Evolutionary conservation across 2,797 vertebrate genomes (phyloP), one percentile per base, ranked within the genome.

Genomic region (Trachurus trachurus): DNA sequence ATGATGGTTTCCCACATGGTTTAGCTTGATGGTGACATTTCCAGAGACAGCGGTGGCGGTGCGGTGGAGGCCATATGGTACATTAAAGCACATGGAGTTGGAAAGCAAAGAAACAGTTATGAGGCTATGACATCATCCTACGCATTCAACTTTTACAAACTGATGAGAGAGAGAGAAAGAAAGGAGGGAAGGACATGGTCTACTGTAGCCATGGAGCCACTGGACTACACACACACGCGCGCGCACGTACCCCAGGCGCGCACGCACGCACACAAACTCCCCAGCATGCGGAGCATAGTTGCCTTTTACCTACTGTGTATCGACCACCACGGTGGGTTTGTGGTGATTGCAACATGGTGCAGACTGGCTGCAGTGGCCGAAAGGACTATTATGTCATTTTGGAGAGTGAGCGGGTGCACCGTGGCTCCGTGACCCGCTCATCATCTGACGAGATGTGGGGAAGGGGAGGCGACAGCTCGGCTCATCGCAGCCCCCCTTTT

Each of bases 111-210:
- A 83, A 74, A 79, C 61, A 80, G 59, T 69, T 79, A 90, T 76
- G 87, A 72, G 71, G 80, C 78, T 49, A 85, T 93, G 89, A 91
- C 89, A 89, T 90, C 90, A 91, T 80, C 60, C 68, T 78, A 89
- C 74, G 85, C 84, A 89, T 92, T 91, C 83, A 90, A 92, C 88
- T 93, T 26, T 91, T 84, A 81, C 77, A 88, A 91, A 88, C 61
- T 89, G 84, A 89, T 76, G 85, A 9, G 16, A 79, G 74, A 73
- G 26, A 26, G 34, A 79, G 74, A 73, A 3, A 26, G 34, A 37
- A 7, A 9, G 34, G 34, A 37, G 34, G 64, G 73, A 75, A 81
- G 81, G 84, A 82, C 83, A 65, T 42, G 40, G 11, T 42, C 10
- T 8, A n/a, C 60, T 49, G 45, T 19, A 19, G 45, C 17, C 19